phyloP scores from a whole-genome alignment of 2,797 vertebrate genomes.

The Thunnus albacares region DNA sequence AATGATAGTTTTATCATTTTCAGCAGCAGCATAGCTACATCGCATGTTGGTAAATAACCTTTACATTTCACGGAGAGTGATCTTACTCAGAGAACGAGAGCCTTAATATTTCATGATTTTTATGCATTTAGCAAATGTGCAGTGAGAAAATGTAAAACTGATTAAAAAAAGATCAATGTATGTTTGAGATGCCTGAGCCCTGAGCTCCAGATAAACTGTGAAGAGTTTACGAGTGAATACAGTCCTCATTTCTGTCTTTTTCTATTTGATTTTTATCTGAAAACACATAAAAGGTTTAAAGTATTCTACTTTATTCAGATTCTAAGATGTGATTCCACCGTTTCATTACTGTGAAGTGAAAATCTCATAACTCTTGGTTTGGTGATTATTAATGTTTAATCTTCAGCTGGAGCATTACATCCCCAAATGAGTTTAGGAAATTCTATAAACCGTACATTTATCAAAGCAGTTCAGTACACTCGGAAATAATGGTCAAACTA shows the following conservation, averaged over 20 bases:
- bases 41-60: too few relatives aligned
- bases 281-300: neutral
- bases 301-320: slow-evolving; percentile 6
- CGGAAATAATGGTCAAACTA: neutral
- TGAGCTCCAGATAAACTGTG: neutral
- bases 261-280: neutral
- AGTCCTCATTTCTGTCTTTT: neutral
- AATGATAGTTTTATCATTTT: too few relatives aligned
- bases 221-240: too few relatives aligned
- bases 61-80: too few relatives aligned
- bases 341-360: neutral
- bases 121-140: neutral
- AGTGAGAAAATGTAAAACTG: neutral
- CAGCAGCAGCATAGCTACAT: too few relatives aligned
- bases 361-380: neutral
- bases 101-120: neutral
- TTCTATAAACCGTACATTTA: neutral
- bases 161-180: neutral
- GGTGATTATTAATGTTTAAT: slow-evolving; percentile 19
- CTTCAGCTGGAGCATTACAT: neutral
- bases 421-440: neutral
- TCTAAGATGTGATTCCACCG: neutral
- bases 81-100: neutral
- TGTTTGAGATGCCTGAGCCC: neutral
- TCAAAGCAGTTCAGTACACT: neutral